phyloP scores from a whole-genome alignment of 2,888 invertebrate genomes.

The Coronaproctus castanopsis region DNA sequence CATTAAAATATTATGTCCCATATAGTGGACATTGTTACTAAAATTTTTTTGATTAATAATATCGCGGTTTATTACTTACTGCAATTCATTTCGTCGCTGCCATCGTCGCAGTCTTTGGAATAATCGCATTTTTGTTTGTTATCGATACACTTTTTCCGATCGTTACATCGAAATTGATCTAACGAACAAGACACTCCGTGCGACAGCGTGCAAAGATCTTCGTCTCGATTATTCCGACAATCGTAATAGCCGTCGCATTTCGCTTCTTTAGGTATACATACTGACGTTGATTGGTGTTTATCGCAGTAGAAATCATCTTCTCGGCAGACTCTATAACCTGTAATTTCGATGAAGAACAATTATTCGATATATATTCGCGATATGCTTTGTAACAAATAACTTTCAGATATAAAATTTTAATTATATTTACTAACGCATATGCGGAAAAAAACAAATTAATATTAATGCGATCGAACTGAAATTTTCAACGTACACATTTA shows the following conservation, averaged over 20 bases:
- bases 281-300: slow-evolving; percentile 41
- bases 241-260: slow-evolving; percentile 81
- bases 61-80: no score
- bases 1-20: no score
- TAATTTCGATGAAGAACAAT: no score
- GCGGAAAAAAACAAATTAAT: no score
- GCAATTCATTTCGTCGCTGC: slow-evolving; percentile 74
- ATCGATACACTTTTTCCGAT: slow-evolving; percentile 63
- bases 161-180: slow-evolving; percentile 68
- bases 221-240: slow-evolving; percentile 66
- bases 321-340: slow-evolving; percentile 75
- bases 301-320: slow-evolving; percentile 75
- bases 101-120: slow-evolving; percentile 74
- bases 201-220: slow-evolving; percentile 44
- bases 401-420: no score
- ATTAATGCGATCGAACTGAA: no score
- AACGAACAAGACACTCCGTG: slow-evolving; percentile 37
- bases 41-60: no score
- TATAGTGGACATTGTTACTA: no score
- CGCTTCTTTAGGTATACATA: slow-evolving; percentile 72
- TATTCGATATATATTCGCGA: neutral
- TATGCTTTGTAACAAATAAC: no score
- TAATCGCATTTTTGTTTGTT: slow-evolving; percentile 62
- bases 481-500: no score
- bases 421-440: no score